Evolutionary conservation across 2,113 vertebrate genomes (phyloP).

Genomic region (Hoplias malabaricus): DNA sequence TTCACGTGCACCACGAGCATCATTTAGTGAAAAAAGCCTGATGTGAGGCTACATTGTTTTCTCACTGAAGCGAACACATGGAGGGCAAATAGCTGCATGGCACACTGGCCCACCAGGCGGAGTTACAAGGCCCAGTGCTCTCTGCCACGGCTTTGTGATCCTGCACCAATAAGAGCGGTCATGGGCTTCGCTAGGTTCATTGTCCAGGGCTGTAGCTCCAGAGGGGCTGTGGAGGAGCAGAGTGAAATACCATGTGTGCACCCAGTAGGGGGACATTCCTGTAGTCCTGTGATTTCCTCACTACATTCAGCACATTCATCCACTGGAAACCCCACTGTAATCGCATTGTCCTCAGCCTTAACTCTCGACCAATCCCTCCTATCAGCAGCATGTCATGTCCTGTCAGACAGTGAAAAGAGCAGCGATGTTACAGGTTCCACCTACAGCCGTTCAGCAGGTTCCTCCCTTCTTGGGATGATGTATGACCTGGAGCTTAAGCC

Average conservation of each 20-base stretch:
- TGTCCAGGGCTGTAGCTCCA: constrained; percentile 65
- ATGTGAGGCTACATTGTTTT: constrained; percentile 11
- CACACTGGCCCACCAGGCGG: constrained; percentile 51
- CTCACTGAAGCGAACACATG: constrained; percentile 53
- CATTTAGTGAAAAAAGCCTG: background rate
- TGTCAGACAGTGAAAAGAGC: constrained; percentile 52
- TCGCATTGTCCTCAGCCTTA: constrained; percentile 70
- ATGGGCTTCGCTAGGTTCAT: constrained; percentile 58
- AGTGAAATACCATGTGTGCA: constrained; percentile 85
- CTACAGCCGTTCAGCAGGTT: background rate
- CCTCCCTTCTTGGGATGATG: background rate
- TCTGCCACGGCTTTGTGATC: constrained; percentile 60
- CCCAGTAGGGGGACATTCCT: constrained; percentile 89
- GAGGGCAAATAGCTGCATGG: constrained; percentile 67
- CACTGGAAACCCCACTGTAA: constrained; percentile 70
- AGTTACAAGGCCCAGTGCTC: constrained; percentile 72
- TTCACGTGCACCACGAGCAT: constrained; percentile 6
- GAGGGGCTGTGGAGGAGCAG: constrained; percentile 62
- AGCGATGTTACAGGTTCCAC: background rate
- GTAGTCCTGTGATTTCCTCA: constrained; percentile 77
- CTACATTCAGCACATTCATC: constrained; percentile 74
- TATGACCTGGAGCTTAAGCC: background rate
- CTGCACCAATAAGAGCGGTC: constrained; percentile 67
- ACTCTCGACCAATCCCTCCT: constrained; percentile 33
- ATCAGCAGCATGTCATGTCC: constrained; percentile 60